A percentile compares a stretch with the other conserved stretches of the same genome.
These are phyloP conservation scores for Eurois occulta DNA, from an alignment of 2,888 invertebrate species.

Conservation along the genomic window DNA sequence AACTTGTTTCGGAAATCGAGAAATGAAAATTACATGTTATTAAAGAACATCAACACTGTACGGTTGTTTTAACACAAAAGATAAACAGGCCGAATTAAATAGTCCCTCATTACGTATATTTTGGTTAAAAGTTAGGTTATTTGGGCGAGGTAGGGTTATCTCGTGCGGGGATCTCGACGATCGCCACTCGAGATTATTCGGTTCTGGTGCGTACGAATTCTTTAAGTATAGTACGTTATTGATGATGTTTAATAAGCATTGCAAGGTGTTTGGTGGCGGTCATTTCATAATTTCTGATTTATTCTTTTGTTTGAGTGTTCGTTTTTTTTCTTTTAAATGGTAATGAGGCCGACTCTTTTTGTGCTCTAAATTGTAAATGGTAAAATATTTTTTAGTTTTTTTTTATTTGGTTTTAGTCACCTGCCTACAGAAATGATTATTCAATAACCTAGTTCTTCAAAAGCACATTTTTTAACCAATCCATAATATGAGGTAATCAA, in stretches of 20 bases:
- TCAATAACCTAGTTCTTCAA: neutral
- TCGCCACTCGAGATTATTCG: conserved; percentile 82
- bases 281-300: conserved; percentile 54
- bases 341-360: neutral
- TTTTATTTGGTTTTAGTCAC: neutral
- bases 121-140: conserved; percentile 86
- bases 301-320: conserved; percentile 29
- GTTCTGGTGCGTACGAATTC: conserved; percentile 76
- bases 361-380: neutral
- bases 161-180: conserved; percentile 77
- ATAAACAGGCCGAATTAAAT: conserved; percentile 89
- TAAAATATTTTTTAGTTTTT: neutral
- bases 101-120: conserved; percentile 87
- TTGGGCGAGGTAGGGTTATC: conserved; percentile 84
- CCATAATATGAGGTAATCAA: neutral
- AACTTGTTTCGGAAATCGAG: conserved; percentile 87
- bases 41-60: conserved; percentile 88
- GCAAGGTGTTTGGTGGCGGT: conserved; percentile 65
- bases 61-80: conserved; percentile 88
- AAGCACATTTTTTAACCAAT: neutral
- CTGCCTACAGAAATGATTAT: neutral
- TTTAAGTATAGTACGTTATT: conserved; percentile 64
- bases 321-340: conserved; percentile 21
- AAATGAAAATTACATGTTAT: conserved; percentile 89
- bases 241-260: conserved; percentile 68